These are phyloP conservation scores for Falco columbarius DNA, from an alignment of 2,797 vertebrate species.

Conservation along the genomic window DNA sequence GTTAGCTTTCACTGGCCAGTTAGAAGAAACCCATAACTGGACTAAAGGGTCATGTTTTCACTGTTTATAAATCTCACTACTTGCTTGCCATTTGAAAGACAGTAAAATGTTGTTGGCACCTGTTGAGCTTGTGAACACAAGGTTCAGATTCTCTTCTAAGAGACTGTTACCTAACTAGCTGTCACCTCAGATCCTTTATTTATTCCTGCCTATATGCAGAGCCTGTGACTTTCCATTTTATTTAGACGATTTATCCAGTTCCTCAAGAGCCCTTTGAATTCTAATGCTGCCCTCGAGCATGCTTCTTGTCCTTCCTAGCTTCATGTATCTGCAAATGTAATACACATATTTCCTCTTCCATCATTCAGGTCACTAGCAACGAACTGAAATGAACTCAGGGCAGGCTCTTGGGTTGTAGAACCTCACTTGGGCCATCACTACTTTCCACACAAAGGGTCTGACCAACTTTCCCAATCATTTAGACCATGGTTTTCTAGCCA, in stretches of 20 bases:
- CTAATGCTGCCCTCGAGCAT: constrained; percentile 45
- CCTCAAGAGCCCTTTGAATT: constrained; percentile 44
- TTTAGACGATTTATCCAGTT: constrained; percentile 52
- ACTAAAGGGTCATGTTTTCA: background rate
- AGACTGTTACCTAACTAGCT: constrained; percentile 25
- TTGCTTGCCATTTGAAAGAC: background rate
- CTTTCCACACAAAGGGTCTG: background rate
- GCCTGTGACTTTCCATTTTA: constrained; percentile 33
- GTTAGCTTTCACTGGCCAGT: background rate
- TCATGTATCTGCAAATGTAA: constrained; percentile 15
- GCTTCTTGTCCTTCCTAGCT: background rate
- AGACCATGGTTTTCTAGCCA: background rate
- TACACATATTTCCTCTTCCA: constrained; percentile 23
- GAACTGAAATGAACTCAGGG: background rate
- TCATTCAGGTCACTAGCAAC: constrained; percentile 17
- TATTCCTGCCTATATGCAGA: background rate
- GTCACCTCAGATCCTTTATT: constrained; percentile 19
- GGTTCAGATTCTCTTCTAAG: constrained; percentile 3
- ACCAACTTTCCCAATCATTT: background rate
- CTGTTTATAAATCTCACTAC: background rate
- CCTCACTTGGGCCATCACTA: background rate
- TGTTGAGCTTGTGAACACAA: background rate
- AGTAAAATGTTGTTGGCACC: background rate
- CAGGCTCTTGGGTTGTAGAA: background rate
- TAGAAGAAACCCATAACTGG: background rate